These are phyloP conservation scores for Miniopterus natalensis DNA, from an alignment of 2,113 vertebrate species.

Conservation along the genomic window DNA sequence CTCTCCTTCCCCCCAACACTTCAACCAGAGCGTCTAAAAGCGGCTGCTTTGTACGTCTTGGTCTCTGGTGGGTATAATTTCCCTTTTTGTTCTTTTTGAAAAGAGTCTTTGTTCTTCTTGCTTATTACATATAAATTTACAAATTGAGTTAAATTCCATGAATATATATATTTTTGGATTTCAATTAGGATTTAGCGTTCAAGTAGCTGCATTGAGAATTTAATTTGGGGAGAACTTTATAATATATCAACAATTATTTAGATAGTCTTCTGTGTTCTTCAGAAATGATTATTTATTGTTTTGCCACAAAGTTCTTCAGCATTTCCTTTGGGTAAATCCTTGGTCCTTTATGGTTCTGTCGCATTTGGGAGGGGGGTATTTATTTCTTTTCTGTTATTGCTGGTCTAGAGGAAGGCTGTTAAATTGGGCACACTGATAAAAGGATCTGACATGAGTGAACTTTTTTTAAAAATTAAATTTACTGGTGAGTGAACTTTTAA, in stretches of 20 bases:
- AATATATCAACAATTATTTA: neutral
- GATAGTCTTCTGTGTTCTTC: neutral
- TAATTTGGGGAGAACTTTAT: neutral
- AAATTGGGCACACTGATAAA: neutral
- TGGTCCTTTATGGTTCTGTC: neutral
- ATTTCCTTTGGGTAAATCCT: neutral
- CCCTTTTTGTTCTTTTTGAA: neutral
- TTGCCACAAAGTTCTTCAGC: neutral
- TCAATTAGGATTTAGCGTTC: neutral
- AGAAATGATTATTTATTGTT: constrained; percentile 13
- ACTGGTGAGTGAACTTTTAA: neutral
- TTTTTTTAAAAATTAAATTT: neutral
- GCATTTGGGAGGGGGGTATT: neutral
- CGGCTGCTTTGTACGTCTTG: neutral
- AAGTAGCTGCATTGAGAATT: neutral
- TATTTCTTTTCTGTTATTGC: neutral
- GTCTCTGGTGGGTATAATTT: neutral
- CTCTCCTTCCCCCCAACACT: neutral
- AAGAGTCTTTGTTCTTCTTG: neutral
- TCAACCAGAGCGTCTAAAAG: neutral
- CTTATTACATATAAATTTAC: constrained; percentile 30
- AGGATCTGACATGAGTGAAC: neutral
- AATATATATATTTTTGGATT: constrained; percentile 2
- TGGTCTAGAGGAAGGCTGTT: neutral
- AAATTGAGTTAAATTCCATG: neutral